Conservation (phyloP, 2,113 vertebrate genomes). For the Protobothrops mucrosquamatus region DNA sequence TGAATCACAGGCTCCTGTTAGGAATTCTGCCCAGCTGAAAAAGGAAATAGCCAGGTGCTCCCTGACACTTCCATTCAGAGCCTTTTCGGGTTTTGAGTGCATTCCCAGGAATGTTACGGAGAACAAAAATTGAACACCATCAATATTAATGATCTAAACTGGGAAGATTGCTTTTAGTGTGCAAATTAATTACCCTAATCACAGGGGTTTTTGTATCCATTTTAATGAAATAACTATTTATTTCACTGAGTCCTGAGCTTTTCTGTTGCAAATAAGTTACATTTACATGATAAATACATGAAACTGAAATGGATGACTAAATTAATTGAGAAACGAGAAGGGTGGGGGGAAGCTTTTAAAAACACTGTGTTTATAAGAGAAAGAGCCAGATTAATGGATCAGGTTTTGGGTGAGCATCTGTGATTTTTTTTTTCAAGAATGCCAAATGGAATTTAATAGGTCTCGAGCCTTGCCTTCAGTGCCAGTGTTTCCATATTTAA, state of each 20-base stretch:
- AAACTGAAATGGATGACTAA: slow-evolving; percentile 81
- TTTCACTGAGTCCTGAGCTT: slow-evolving; percentile 77
- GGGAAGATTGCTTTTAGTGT: slow-evolving; percentile 80
- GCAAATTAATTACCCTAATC: slow-evolving; percentile 84
- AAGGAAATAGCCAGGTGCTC: slow-evolving; percentile 46
- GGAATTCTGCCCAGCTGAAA: slow-evolving; percentile 48
- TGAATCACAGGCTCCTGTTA: slow-evolving; percentile 20
- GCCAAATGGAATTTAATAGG: slow-evolving; percentile 81
- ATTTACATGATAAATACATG: slow-evolving; percentile 82
- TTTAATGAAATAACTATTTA: slow-evolving; percentile 86
- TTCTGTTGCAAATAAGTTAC: slow-evolving; percentile 81
- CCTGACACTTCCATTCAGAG: slow-evolving; percentile 47
- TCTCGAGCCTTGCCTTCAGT: slow-evolving; percentile 72
- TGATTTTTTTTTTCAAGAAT: slow-evolving; percentile 79
- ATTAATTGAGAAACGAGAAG: slow-evolving; percentile 67
- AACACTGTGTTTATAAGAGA: slow-evolving; percentile 79
- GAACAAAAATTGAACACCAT: slow-evolving; percentile 78
- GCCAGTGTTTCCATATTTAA: slow-evolving; percentile 43
- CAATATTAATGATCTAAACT: slow-evolving; percentile 84
- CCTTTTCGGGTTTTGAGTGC: slow-evolving; percentile 64
- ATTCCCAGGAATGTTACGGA: slow-evolving; percentile 76
- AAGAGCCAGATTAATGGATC: slow-evolving; percentile 79
- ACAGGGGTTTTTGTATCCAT: slow-evolving; percentile 79
- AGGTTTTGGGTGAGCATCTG: slow-evolving; percentile 78
- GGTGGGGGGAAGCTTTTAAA: slow-evolving; percentile 67